phyloP scores from a whole-genome alignment of 2,888 invertebrate genomes.

The Papilio demoleus region DNA sequence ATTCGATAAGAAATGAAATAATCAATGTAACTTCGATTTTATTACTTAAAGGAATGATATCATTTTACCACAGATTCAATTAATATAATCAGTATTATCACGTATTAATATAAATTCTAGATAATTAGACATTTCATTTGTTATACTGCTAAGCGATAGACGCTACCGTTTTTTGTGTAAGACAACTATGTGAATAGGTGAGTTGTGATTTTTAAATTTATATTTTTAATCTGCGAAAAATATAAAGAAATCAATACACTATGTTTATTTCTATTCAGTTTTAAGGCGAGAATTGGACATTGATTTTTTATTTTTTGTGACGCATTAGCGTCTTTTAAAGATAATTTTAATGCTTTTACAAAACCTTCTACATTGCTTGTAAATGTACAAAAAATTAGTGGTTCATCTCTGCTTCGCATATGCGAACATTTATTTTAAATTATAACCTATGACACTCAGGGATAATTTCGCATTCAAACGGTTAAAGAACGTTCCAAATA shows the following conservation, averaged over 20 bases:
- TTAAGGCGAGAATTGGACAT: not conserved
- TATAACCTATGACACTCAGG: not conserved
- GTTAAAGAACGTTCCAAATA: not conserved
- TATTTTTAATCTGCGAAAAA: not conserved
- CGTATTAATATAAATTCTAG: constrained; percentile 38
- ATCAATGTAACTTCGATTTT: constrained; percentile 35
- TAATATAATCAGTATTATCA: constrained; percentile 38
- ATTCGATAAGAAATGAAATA: constrained; percentile 30
- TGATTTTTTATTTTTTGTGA: not conserved
- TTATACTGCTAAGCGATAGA: constrained; percentile 37
- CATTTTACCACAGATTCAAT: constrained; percentile 37
- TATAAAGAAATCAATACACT: not conserved
- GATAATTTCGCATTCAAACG: not conserved
- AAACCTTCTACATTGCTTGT: too few relatives aligned
- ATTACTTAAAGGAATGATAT: constrained; percentile 35
- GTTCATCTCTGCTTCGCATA: not conserved
- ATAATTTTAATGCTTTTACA: not conserved
- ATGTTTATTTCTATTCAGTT: not conserved
- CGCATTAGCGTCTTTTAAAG: not conserved
- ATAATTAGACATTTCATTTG: constrained; percentile 40
- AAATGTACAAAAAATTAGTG: too few relatives aligned
- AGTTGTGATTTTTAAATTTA: constrained; percentile 29
- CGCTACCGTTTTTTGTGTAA: constrained; percentile 38
- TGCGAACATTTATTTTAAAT: not conserved
- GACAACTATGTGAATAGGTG: constrained; percentile 36